Evolutionary conservation across 2,113 vertebrate species (phyloP), one percentile per base, ranked within the genome.

Genomic region (Oncorhynchus keta): DNA sequence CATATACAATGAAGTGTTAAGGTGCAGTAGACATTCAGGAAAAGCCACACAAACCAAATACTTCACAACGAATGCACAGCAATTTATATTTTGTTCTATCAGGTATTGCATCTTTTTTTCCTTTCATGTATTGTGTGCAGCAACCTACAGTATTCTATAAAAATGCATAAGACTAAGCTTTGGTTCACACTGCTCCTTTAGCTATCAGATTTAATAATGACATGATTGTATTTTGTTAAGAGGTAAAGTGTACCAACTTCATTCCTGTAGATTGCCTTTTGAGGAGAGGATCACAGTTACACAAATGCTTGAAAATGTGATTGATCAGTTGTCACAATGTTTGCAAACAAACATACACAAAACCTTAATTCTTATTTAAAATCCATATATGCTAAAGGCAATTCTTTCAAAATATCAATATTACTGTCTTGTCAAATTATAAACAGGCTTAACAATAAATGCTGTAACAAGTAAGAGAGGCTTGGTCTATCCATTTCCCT

Each of bases 111-210:
- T 92, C 55, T 79, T 74, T 72, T 35, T 35, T 64, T 51, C 45
- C 73, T 74, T 79, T 35, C 68, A 18, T 76, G 69, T 88, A 87
- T 86, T 85, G 79, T 75, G 85, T 83, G 82, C 86, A 90, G 88
- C 90, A 77, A 90, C 79, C 82, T 87, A 79, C 73, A 81, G 72
- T 90, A 89, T 88, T 90, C 86, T 89, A 89, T 89, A 92, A 94
- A 91, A 95, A 94, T 95, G 94, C 94, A 95, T 93, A 93, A 90
- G 91, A 93, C 92, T 85, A 90, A 93, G 94, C 95, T 96, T 95
- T 98, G 96, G 95, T 96, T 94, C 92, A 89, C 86, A 87, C 85
- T 79, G 89, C 35, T 35, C 35, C 81, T 87, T 79, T 81, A 86
- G 79, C 84, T 76, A 66, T 79, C 80, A 79, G 32, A 16, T 83